Conservation (phyloP, 2,797 vertebrate species). For the Ptychadena robeensis region DNA sequence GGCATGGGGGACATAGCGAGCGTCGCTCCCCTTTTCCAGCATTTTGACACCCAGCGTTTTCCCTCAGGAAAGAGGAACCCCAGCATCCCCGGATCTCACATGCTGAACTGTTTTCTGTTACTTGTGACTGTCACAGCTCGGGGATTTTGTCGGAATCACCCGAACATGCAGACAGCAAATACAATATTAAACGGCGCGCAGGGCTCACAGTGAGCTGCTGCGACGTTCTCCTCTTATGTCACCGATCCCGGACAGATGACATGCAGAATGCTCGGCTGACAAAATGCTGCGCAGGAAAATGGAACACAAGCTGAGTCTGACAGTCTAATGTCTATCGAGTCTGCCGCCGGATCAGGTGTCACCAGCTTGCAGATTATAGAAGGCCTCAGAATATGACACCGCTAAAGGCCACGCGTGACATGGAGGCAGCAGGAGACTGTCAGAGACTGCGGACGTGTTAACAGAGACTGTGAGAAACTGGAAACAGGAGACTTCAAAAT, state of each 20-base stretch:
- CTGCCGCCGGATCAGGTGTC: no score
- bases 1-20: constrained; percentile 41
- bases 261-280: background rate
- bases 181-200: constrained; percentile 32
- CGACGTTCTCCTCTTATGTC: constrained; percentile 21
- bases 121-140: background rate
- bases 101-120: background rate
- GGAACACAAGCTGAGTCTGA: background rate
- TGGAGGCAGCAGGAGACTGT: background rate
- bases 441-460: no score
- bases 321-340: background rate
- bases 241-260: background rate
- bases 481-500: no score
- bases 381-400: background rate
- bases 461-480: no score
- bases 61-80: constrained; percentile 49
- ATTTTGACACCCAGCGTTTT: background rate
- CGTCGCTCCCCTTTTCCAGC: constrained; percentile 31
- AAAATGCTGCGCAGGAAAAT: constrained; percentile 1
- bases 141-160: background rate
- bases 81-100: constrained; percentile 6
- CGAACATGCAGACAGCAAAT: constrained; percentile 25
- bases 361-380: background rate
- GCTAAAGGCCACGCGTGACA: background rate
- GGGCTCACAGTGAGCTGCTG: constrained; percentile 6